Conservation (phyloP, 2,797 vertebrate genomes). For the Simalia tracyae region DNA sequence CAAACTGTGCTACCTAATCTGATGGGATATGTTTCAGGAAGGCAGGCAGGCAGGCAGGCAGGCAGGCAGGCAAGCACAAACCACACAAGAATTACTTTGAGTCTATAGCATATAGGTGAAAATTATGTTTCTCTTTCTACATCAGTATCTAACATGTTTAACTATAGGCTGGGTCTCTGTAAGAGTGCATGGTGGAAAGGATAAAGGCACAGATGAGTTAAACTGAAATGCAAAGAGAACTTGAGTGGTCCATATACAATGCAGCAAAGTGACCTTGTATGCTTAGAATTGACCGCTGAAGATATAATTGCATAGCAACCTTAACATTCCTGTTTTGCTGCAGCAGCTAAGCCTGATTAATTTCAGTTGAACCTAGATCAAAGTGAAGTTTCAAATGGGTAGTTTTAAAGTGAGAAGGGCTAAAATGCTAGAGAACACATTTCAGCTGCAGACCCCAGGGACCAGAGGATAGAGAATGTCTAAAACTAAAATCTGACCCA, state of each 20-base stretch:
- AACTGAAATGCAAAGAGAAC: background rate
- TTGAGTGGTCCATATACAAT: background rate
- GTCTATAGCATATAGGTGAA: background rate
- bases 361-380: background rate
- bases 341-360: background rate
- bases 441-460: background rate
- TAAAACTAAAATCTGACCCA: background rate
- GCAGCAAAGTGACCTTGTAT: background rate
- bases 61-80: background rate
- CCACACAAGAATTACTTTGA: background rate
- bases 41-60: too few relatives aligned
- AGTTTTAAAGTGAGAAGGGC: background rate
- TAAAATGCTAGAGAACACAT: background rate
- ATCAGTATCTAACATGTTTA: background rate
- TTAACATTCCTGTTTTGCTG: background rate
- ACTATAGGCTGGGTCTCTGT: background rate
- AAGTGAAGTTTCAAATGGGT: background rate
- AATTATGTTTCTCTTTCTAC: background rate
- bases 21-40: background rate
- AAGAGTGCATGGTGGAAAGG: background rate
- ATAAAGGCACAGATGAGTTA: background rate
- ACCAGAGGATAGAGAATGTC: background rate
- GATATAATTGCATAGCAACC: background rate
- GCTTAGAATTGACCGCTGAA: background rate
- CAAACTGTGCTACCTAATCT: background rate